Evolutionary conservation across 1,140 invertebrate species (phyloP).

Genomic region (Physella acuta): DNA sequence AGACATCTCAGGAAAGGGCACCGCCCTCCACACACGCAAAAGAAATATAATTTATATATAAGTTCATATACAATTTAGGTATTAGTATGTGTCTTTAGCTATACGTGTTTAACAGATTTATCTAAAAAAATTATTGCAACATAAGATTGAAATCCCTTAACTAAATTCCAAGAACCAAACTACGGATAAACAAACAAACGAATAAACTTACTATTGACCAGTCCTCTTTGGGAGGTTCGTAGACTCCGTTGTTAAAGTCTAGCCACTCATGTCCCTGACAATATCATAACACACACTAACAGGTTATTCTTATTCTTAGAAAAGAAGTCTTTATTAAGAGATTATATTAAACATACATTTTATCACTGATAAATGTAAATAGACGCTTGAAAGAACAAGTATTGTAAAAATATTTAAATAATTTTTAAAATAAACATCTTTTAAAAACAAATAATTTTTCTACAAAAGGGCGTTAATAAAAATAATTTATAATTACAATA

Average conservation of each 20-base stretch:
- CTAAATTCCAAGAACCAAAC: too few relatives aligned
- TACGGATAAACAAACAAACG: too few relatives aligned
- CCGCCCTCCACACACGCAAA: too few relatives aligned
- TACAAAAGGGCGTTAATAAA: not conserved
- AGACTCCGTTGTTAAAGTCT: slow-evolving; percentile 8
- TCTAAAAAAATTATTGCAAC: too few relatives aligned
- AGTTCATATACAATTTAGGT: too few relatives aligned
- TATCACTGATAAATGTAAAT: too few relatives aligned
- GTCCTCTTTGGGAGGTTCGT: not conserved
- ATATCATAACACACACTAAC: too few relatives aligned
- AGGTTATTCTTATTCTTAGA: not conserved
- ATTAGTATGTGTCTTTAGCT: too few relatives aligned
- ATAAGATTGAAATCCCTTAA: too few relatives aligned
- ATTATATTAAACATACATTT: not conserved
- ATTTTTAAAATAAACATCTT: not conserved
- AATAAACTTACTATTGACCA: slow-evolving; percentile 10
- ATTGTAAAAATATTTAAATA: not conserved
- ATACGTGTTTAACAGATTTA: too few relatives aligned
- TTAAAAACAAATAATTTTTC: not conserved
- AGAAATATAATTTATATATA: too few relatives aligned
- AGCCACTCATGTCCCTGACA: slow-evolving; percentile 16
- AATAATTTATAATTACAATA: not conserved
- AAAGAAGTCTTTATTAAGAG: not conserved
- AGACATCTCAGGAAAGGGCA: too few relatives aligned
- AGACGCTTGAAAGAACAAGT: not conserved